Evolutionary conservation across 2,797 vertebrate genomes (phyloP), one percentile per base, ranked within the genome.

Genomic region (Sebastes elongatus): DNA sequence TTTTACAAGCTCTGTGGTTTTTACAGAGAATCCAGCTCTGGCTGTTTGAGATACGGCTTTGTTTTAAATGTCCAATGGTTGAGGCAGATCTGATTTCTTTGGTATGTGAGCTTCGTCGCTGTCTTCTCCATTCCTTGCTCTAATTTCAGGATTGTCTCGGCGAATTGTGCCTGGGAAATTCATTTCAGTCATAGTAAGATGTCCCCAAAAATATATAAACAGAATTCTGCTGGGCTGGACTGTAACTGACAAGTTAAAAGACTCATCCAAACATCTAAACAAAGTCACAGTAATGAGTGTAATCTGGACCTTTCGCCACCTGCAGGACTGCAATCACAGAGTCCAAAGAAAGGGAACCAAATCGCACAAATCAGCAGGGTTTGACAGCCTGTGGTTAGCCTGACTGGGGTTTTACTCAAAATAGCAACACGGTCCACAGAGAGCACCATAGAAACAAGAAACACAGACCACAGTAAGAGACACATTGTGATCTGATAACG

Each of bases 321-420:
- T 78, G 83, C 67, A 70, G 42, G 38, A 83, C 53, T 74, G 67
- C 78, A 89, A 86, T 91, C 82, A 88, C 25, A 52, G 55, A 76
- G 78, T 83, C 78, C 78, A 67, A 65, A 67, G 77, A 76, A 38
- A 53, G 35, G 33, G 72, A 77, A 66, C 42, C 42, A 62, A 87
- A 81, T 87, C 78, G 68, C 76, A 70, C 68, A n/a, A n/a, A n/a
- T 70, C 52, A 79, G 68, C 46, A 55, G 71, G 52, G 59, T 62
- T 33, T 81, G 79, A 86, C 71, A 89, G 78, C 86, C 75, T 85
- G 71, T 83, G 73, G 78, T 85, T 85, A 86, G 64, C 27, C 61
- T 71, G 25, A 69, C 71, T 62, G 70, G 74, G 70, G 59, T 72
- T 75, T 68, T 35, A 63, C 87, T 84, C 25, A 76, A 80, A 91